Base-by-base conservation (phyloP, 2,113 vertebrate species). In the Cheilinus undulatus region DNA sequence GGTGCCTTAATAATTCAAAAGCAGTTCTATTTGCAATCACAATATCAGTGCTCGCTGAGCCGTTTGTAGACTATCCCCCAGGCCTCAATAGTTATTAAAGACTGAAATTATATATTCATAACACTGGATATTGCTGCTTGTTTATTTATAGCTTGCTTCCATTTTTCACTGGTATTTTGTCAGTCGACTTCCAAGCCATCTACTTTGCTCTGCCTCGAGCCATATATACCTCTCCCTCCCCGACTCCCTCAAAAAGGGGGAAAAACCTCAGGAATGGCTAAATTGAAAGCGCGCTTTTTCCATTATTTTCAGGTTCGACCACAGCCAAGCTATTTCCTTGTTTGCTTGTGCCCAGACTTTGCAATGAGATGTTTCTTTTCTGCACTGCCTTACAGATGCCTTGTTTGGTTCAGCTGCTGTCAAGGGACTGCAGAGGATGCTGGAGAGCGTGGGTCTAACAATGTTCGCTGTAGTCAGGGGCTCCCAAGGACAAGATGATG, bases 91-190 rank as follows among this genome's bases (percentile, higher is more conserved):
- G 94, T 95, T 95, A 96, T 96, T 95, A 96, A 95, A 94, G 94
- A 92, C 90, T 92, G 93, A 95, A 96, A 97, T 97, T 94, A 97
- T 96, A 95, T 95, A 96, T 97, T 96, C 96, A 96, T 96, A 96
- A 96, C 91, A 92, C 93, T 87, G 92, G 94, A 96, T 96, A 96
- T 96, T 96, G 96, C 96, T 95, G 94, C 94, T 95, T 95, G 95
- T 96, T 97, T 96, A 95, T 96, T 97, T 96, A 97, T 96, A 96
- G 90, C 94, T 91, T 80, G 92, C 94, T 95, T 94, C 94, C 93
- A 95, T 93, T 92, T 95, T 92, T 89, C 88, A 83, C 86, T 89
- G 94, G 93, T 95, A 95, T 95, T 96, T 97, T 96, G 94, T 94
- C 93, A 93, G 94, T 93, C 89, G 90, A 94, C 93, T 94, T 95